These are phyloP conservation scores for Zaprionus gabonicus DNA, from an alignment of 1,140 invertebrate genomes.

Conservation along the genomic window DNA sequence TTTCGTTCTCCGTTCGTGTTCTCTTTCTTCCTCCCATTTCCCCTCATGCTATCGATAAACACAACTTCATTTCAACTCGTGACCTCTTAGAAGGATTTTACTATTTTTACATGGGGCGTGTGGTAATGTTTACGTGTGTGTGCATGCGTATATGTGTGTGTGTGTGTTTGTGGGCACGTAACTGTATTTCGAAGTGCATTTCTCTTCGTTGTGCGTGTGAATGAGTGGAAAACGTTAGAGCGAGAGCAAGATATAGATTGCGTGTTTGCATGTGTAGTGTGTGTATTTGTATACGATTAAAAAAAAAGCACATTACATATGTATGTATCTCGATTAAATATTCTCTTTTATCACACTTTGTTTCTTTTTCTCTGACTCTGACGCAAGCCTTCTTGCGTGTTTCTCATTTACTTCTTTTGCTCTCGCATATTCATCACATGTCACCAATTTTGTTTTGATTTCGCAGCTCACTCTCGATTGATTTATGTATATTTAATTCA, in stretches of 20 bases:
- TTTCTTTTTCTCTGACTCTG: conserved; percentile 60
- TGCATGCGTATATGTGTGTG: background rate
- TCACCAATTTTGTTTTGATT: conserved; percentile 18
- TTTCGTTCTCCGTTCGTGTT: conserved; percentile 9
- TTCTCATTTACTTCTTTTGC: conserved; percentile 7
- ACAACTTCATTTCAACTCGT: conserved; percentile 75
- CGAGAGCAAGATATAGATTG: conserved; percentile 26
- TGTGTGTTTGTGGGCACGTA: conserved; percentile 60
- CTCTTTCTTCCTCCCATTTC: conserved; percentile 29
- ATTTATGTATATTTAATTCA: conserved; percentile 31
- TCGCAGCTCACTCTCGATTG: background rate
- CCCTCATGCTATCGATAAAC: conserved; percentile 37
- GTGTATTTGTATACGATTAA: conserved; percentile 36
- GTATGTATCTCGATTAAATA: conserved; percentile 55
- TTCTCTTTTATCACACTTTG: conserved; percentile 45
- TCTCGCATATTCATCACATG: conserved; percentile 7
- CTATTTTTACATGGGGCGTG: conserved; percentile 71
- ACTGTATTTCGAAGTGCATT: conserved; percentile 79
- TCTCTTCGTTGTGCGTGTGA: conserved; percentile 33
- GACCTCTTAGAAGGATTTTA: conserved; percentile 72
- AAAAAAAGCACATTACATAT: conserved; percentile 41
- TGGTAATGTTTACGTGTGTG: conserved; percentile 27
- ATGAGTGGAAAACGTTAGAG: conserved; percentile 20
- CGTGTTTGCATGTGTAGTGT: conserved; percentile 8
- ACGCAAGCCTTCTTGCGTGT: conserved; percentile 49